These are phyloP conservation scores for Pemphigus obesinymphae DNA, from an alignment of 1,140 invertebrate species.

Conservation along the genomic window DNA sequence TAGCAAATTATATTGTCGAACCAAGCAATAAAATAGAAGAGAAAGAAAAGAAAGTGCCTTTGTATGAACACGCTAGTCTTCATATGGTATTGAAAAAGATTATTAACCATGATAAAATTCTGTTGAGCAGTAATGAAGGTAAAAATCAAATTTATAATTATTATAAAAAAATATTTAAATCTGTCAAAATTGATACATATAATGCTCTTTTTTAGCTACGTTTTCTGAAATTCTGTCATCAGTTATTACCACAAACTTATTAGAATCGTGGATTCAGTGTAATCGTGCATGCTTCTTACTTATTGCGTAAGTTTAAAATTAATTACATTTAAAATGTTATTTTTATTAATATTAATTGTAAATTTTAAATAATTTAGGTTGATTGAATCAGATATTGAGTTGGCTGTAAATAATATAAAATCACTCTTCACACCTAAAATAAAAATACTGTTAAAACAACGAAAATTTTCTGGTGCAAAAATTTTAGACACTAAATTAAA, in stretches of 20 bases:
- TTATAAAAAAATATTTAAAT: background rate
- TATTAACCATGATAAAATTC: conserved; percentile 58
- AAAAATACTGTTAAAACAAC: background rate
- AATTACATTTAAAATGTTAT: background rate
- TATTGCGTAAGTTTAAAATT: conserved; percentile 48
- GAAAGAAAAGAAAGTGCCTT: conserved; percentile 43
- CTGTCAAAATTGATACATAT: background rate
- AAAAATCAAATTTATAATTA: conserved; percentile 9
- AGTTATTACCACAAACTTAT: background rate
- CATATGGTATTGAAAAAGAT: conserved; percentile 78
- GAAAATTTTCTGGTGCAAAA: conserved; percentile 17
- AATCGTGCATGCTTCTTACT: conserved; percentile 63
- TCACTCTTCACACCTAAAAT: background rate
- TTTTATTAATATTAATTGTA: background rate
- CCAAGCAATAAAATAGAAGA: conserved; percentile 51
- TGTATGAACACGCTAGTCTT: conserved; percentile 73
- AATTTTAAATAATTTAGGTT: background rate
- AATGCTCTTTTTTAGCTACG: conserved; percentile 4
- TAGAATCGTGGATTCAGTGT: conserved; percentile 54
- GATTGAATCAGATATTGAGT: background rate
- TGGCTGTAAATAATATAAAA: background rate
- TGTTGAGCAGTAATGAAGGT: conserved; percentile 49
- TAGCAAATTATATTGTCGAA: conserved; percentile 53
- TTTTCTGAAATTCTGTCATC: conserved; percentile 23
- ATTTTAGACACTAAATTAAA: background rate